Conservation (phyloP, 1,140 invertebrate species). For the Heterodera schachtii region DNA sequence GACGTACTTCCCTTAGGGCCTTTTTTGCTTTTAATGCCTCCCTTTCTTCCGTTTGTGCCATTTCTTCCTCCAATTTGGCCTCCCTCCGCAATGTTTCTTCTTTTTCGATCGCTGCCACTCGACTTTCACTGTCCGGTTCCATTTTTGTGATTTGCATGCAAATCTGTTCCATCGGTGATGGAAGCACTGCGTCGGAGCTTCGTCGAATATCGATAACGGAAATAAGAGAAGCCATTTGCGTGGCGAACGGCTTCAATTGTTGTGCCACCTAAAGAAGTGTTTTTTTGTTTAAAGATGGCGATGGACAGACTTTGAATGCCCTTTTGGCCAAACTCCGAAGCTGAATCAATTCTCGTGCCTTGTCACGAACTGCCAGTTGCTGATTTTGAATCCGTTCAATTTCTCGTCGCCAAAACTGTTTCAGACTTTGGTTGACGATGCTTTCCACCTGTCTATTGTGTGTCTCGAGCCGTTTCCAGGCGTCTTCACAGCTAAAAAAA, state of each 20-base stretch:
- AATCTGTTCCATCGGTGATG: conserved; percentile 64
- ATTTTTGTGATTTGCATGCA: conserved; percentile 59
- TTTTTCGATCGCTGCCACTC: conserved; percentile 62
- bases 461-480: conserved; percentile 47
- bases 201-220: conserved; percentile 47
- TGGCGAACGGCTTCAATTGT: conserved; percentile 56
- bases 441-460: conserved; percentile 44
- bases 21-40: conserved; percentile 44
- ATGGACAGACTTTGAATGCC: conserved; percentile 31
- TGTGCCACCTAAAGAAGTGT: conserved; percentile 22
- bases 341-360: conserved; percentile 44
- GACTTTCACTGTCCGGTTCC: conserved; percentile 51
- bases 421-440: conserved; percentile 44
- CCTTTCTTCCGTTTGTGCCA: not conserved
- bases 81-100: conserved; percentile 54
- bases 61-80: conserved; percentile 42
- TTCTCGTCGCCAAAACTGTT: conserved; percentile 50
- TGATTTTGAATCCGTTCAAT: conserved; percentile 37
- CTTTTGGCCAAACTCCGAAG: conserved; percentile 53
- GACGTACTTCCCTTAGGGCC: conserved; percentile 30
- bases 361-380: conserved; percentile 52
- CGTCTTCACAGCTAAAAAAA: conserved; percentile 35
- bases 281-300: not conserved
- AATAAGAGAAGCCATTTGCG: conserved; percentile 51
- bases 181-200: conserved; percentile 37